A percentile compares a stretch with the other conserved stretches of the same genome.
These are phyloP conservation scores for Chrysotoxum bicinctum DNA, from an alignment of 2,888 invertebrate genomes.

Conservation along the genomic window DNA sequence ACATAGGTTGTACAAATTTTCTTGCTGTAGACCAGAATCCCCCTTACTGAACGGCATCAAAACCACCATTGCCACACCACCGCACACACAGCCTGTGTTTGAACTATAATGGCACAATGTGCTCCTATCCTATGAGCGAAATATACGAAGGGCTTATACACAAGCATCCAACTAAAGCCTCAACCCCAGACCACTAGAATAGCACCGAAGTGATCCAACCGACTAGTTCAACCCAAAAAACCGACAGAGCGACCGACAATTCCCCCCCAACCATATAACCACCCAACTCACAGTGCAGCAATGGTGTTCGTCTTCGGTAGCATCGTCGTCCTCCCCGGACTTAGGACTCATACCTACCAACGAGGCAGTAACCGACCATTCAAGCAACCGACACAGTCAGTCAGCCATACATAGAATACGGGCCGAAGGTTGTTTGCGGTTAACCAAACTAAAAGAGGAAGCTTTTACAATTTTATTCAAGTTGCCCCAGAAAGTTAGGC, in stretches of 20 bases:
- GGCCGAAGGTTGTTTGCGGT: conserved; percentile 69
- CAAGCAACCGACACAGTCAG: conserved; percentile 67
- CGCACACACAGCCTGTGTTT: conserved; percentile 4
- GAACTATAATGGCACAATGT: conserved; percentile 18
- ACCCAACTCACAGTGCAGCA: not conserved
- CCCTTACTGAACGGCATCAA: conserved; percentile 17
- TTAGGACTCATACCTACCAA: conserved; percentile 1
- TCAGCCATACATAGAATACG: conserved; percentile 48
- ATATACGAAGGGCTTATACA: conserved; percentile 32
- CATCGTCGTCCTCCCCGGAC: not conserved
- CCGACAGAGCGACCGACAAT: conserved; percentile 41
- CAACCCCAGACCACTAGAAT: conserved; percentile 57
- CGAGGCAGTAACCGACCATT: conserved; percentile 50
- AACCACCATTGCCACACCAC: conserved; percentile 39
- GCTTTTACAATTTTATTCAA: conserved; percentile 72
- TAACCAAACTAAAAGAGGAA: conserved; percentile 73
- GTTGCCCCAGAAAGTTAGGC: conserved; percentile 49
- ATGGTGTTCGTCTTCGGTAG: not conserved
- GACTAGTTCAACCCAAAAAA: conserved; percentile 43
- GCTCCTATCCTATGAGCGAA: conserved; percentile 19
- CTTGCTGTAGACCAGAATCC: conserved; percentile 24
- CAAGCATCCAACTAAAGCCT: conserved; percentile 49
- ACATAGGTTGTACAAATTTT: conserved; percentile 44
- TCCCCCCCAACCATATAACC: not conserved
- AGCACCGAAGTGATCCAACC: conserved; percentile 67